These are phyloP conservation scores for Nebria ingens DNA, from an alignment of 1,140 invertebrate genomes.

Conservation along the genomic window DNA sequence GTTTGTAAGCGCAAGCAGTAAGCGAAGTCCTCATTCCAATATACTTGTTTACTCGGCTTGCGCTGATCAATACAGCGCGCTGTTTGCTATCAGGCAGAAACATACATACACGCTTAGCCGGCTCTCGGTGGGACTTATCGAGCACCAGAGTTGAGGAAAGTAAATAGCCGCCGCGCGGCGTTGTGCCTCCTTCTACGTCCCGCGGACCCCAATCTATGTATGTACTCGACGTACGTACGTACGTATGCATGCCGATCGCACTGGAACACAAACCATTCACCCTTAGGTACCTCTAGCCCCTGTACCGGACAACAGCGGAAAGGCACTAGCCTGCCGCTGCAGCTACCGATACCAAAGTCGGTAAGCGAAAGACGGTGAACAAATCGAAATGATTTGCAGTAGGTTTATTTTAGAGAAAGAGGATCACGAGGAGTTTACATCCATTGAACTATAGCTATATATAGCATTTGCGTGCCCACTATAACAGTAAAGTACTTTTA, in stretches of 20 bases:
- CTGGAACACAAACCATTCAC: neutral
- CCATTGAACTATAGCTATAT: too few species aligned
- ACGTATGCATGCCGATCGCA: neutral
- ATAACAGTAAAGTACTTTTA: too few species aligned
- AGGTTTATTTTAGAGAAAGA: too few species aligned
- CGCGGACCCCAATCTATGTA: neutral
- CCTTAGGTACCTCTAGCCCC: too few species aligned
- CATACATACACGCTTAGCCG: slow-evolving; percentile 13
- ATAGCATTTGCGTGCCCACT: too few species aligned
- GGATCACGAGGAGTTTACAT: too few species aligned
- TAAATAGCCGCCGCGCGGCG: neutral
- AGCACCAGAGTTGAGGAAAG: neutral
- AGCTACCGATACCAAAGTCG: too few species aligned
- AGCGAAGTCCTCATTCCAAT: slow-evolving; percentile 14
- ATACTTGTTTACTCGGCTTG: slow-evolving; percentile 23
- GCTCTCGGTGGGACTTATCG: slow-evolving; percentile 8
- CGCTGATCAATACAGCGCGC: slow-evolving; percentile 23
- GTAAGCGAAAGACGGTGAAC: too few species aligned
- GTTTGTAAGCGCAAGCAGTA: slow-evolving; percentile 15
- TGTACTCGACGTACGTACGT: too few species aligned
- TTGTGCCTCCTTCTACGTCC: neutral
- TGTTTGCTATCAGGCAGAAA: slow-evolving; percentile 22
- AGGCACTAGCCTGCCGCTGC: too few species aligned
- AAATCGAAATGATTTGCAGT: too few species aligned
- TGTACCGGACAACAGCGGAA: too few species aligned